Conservation (phyloP, 2,888 invertebrate genomes). For the Tiliacea aurago region DNA sequence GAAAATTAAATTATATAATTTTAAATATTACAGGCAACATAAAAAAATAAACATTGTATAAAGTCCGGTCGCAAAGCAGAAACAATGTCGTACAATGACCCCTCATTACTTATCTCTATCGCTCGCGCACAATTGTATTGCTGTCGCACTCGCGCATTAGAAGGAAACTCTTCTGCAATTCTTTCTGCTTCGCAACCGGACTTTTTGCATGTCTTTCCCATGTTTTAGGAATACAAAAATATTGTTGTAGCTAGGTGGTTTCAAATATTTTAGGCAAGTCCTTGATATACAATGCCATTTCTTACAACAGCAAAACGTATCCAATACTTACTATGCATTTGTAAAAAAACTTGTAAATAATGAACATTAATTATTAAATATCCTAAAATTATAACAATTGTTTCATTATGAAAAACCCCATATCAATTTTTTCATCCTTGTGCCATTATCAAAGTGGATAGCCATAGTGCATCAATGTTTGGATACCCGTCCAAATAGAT, state of each 20-base stretch:
- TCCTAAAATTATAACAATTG: background rate
- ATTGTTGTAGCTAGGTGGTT: background rate
- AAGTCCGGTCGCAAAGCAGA: too few species aligned
- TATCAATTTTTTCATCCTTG: background rate
- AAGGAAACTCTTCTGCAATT: too few species aligned
- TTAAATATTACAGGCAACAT: background rate
- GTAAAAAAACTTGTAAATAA: conserved; percentile 35
- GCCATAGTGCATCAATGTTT: background rate
- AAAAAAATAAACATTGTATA: background rate
- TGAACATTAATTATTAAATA: conserved; percentile 22
- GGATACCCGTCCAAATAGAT: background rate
- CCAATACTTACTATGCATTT: background rate
- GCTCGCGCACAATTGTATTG: too few species aligned
- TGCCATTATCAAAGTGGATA: background rate
- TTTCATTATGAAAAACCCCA: conserved; percentile 6
- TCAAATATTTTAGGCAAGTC: background rate
- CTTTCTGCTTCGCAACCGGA: too few species aligned
- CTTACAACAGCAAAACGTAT: background rate
- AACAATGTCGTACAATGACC: too few species aligned
- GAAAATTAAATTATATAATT: conserved; percentile 17
- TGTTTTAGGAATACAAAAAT: background rate
- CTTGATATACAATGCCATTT: background rate
- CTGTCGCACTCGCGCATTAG: too few species aligned
- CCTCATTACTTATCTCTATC: too few species aligned
- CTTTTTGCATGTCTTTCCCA: too few species aligned